Conservation (phyloP, 2,888 invertebrate species). For the Mesopsocus fuscifrons region DNA sequence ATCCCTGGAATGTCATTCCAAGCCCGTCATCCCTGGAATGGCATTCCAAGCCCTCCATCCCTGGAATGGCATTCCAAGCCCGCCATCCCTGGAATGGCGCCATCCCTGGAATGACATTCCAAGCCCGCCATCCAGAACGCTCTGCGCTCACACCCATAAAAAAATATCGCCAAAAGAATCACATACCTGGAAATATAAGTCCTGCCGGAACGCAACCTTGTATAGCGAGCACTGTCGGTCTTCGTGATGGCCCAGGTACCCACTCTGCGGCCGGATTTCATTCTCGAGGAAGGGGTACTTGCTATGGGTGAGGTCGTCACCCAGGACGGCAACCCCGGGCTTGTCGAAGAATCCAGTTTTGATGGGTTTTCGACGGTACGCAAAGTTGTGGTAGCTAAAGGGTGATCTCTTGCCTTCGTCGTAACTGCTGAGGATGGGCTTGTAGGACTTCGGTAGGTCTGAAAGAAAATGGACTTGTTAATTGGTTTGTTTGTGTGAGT, state of each 20-base stretch:
- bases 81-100: too few species aligned
- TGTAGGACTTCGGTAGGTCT: conserved; percentile 2
- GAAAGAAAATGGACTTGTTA: too few species aligned
- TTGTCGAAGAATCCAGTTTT: conserved; percentile 3
- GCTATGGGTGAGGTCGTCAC: background rate
- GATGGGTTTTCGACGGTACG: conserved; percentile 1
- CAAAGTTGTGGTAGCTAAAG: conserved; percentile 3
- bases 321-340: background rate
- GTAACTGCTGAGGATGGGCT: background rate
- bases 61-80: too few species aligned
- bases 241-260: conserved; percentile 18
- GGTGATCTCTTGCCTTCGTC: background rate
- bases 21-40: too few species aligned
- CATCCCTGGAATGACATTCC: too few species aligned
- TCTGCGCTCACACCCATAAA: too few species aligned
- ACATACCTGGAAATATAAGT: conserved; percentile 33
- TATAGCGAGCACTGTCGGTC: conserved; percentile 43
- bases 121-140: too few species aligned
- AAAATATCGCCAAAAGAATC: too few species aligned
- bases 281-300: conserved; percentile 2
- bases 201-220: conserved; percentile 47
- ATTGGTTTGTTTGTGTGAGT: too few species aligned
- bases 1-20: too few species aligned
- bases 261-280: background rate
- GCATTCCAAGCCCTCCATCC: too few species aligned